Conservation (phyloP, 2,888 invertebrate genomes). For the Sesia apiformis region DNA sequence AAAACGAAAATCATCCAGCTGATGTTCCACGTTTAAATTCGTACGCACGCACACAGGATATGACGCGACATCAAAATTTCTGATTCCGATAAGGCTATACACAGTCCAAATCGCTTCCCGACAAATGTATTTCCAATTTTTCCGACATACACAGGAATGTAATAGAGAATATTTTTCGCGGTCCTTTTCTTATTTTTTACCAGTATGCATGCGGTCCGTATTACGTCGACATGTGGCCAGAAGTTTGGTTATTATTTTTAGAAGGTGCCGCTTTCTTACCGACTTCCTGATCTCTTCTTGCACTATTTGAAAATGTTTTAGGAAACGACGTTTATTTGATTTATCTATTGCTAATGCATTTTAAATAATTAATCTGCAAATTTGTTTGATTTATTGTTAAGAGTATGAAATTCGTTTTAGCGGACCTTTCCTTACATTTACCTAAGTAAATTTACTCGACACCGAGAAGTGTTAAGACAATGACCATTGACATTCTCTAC, state of each 20-base stretch:
- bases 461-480: no score
- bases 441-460: no score
- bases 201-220: slow-evolving; percentile 44
- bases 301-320: no score
- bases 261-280: slow-evolving; percentile 10
- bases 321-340: no score
- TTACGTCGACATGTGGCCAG: slow-evolving; percentile 60
- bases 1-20: no score
- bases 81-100: slow-evolving; percentile 15
- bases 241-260: slow-evolving; percentile 58
- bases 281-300: no score
- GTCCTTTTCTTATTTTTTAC: slow-evolving; percentile 63
- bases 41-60: background rate
- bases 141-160: slow-evolving; percentile 42
- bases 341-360: no score
- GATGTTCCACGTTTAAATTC: background rate
- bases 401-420: no score
- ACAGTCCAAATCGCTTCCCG: slow-evolving; percentile 27
- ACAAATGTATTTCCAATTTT: slow-evolving; percentile 61
- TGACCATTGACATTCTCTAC: no score
- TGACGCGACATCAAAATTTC: slow-evolving; percentile 9
- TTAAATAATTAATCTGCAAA: no score
- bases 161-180: slow-evolving; percentile 62
- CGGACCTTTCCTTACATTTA: no score
- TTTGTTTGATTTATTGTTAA: no score